A percentile compares a stretch with the other conserved stretches of the same genome.
Evolutionary conservation across 2,113 vertebrate genomes (phyloP).

Genomic region (Cinclus mexicanus): DNA sequence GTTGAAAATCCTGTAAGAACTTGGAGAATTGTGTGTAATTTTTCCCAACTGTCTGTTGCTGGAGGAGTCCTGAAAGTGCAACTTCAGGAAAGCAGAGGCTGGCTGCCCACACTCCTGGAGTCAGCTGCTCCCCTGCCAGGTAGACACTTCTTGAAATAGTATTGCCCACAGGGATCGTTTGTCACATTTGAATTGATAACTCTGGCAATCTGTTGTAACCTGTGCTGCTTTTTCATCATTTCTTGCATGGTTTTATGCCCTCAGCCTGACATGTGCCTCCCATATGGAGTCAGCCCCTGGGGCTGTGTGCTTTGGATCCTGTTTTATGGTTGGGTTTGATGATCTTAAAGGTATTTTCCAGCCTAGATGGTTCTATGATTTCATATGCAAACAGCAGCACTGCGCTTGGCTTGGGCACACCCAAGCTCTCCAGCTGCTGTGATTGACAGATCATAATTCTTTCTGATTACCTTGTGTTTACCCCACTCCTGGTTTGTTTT

Average conservation of each 20-base stretch:
- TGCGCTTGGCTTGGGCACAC: background rate
- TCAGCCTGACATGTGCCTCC: slow-evolving; percentile 24
- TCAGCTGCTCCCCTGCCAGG: slow-evolving; percentile 6
- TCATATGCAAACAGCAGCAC: background rate
- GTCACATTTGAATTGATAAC: slow-evolving; percentile 8
- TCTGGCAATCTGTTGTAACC: slow-evolving; percentile 11
- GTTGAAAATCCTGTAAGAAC: background rate
- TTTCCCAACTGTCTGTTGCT: background rate
- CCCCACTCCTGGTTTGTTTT: background rate
- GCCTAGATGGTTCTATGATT: background rate
- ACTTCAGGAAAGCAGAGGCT: background rate
- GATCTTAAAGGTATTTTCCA: background rate
- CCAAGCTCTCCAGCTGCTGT: background rate
- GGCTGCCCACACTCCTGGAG: background rate
- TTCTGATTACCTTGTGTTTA: background rate
- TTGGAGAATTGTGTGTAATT: background rate
- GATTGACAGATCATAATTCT: background rate
- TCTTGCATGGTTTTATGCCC: background rate
- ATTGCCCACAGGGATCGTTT: background rate
- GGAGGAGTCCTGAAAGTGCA: background rate
- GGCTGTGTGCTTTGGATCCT: background rate
- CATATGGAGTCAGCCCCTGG: background rate
- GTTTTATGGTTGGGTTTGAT: accelerated
- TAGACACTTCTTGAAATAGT: background rate
- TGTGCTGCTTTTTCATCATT: background rate